A percentile compares a stretch with the other conserved stretches of the same genome.
These are phyloP conservation scores for Aphyosemion australe DNA, from an alignment of 2,113 vertebrate species.

Conservation along the genomic window DNA sequence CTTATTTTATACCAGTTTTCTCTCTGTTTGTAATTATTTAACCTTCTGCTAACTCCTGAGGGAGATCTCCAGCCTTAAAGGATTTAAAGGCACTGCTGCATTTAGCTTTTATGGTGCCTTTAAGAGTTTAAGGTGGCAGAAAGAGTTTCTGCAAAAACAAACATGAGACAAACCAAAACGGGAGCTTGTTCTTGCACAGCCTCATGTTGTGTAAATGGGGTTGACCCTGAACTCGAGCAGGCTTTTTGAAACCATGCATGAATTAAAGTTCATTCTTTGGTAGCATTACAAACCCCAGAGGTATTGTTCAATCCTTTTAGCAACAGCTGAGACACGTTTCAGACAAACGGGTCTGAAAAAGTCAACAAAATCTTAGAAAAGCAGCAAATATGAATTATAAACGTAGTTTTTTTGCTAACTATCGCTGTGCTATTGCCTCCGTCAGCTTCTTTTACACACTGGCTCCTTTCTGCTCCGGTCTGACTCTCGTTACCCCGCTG, in stretches of 20 bases:
- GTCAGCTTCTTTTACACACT: constrained; percentile 20
- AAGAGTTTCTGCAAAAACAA: constrained; percentile 12
- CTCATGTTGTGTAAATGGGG: not conserved
- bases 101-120: not conserved
- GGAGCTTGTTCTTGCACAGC: constrained; percentile 8
- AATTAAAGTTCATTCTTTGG: not conserved
- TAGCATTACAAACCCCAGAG: not conserved
- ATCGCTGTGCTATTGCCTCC: not conserved
- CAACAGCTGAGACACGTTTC: not conserved
- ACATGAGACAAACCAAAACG: not conserved
- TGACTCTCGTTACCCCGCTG: not conserved
- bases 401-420: not conserved
- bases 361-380: not conserved
- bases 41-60: no score
- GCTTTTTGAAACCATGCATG: not conserved
- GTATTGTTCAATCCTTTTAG: not conserved
- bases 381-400: not conserved
- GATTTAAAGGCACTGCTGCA: no score
- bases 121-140: not conserved
- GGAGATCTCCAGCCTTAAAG: no score
- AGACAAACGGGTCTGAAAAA: not conserved
- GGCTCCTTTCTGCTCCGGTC: constrained; percentile 23
- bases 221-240: not conserved
- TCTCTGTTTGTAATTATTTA: no score
- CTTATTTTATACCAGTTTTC: no score